phyloP scores from a whole-genome alignment of 2,888 invertebrate genomes.

The Orchestes rusci region DNA sequence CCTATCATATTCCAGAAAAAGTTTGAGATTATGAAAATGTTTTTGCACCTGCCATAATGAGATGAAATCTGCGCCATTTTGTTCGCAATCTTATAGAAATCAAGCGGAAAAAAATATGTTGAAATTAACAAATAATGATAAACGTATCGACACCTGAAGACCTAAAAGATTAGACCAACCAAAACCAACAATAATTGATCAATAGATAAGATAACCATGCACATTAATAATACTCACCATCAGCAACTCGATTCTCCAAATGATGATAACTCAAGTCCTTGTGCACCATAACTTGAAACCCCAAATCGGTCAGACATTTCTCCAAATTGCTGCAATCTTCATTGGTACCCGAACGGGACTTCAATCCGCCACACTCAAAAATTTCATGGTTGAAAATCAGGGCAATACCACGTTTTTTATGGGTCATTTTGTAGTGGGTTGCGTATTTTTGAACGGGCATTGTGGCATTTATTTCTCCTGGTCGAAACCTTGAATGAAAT shows the following conservation, averaged over 20 bases:
- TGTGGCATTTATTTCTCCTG: conserved; percentile 42
- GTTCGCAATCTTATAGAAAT: too few relatives aligned
- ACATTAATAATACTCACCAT: too few relatives aligned
- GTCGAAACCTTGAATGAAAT: conserved; percentile 8
- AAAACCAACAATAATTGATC: too few relatives aligned
- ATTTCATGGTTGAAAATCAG: conserved; percentile 86
- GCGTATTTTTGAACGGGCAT: conserved; percentile 65
- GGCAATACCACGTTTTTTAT: conserved; percentile 72
- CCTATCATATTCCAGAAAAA: too few relatives aligned
- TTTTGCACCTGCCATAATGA: too few relatives aligned
- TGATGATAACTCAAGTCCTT: conserved; percentile 64
- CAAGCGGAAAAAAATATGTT: too few relatives aligned
- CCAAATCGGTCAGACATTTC: conserved; percentile 56
- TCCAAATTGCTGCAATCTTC: conserved; percentile 73
- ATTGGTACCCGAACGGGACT: conserved; percentile 74
- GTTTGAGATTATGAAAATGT: too few relatives aligned
- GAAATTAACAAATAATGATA: too few relatives aligned
- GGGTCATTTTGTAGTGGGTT: conserved; percentile 80
- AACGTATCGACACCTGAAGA: too few relatives aligned
- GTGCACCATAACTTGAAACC: conserved; percentile 64
- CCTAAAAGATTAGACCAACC: too few relatives aligned
- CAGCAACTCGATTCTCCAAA: conserved; percentile 49
- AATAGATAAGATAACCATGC: too few relatives aligned
- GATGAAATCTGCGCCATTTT: too few relatives aligned
- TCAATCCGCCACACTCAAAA: conserved; percentile 66